Evolutionary conservation across 2,113 vertebrate species (phyloP), one percentile per base, ranked within the genome.

Genomic region (Ceyx margarethae): DNA sequence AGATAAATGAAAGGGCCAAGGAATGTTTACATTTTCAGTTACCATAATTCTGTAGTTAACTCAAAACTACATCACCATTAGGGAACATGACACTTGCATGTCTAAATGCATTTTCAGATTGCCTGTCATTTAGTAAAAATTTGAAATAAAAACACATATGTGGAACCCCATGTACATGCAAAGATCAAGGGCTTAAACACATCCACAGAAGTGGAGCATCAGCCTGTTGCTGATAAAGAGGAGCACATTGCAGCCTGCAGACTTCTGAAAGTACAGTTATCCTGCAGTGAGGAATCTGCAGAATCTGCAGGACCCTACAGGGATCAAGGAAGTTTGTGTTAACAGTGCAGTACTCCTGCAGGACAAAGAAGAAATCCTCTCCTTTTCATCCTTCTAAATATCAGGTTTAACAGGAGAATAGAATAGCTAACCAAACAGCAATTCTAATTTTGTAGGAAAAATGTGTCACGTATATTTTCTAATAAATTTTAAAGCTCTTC

Each of bases 271-370:
- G 54, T 51, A n/a, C 35, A 46, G 87, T 74, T 87, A 53, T 31
- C 94, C 94, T 92, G 91, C 94, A 85, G 92, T 3, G 94, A 95
- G 87, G 91, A 87, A 95, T 96, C 56, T 92, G 95, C 87, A 96
- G 95, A 94, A 94, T 96, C 84, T 95, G 87, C 89, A 96, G 84
- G 84, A 78, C 29, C 71, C 87, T 87, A 80, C 67, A 66, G 81
- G 84, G 92, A 96, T 93, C 87, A 81, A 95, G 87, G 78, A 87
- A 50, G 29, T 85, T 90, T 76, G 67, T 81, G 53, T 87, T 91
- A 85, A 84, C 83, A 84, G 5, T 28, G 60, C 43, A 66, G 26
- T 74, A 45, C 29, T 82, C 56, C 60, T 80, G 78, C 72, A 92
- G 64, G 81, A 87, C 56, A 60, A 78, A 73, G 35, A 75, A 79